Evolutionary conservation across 2,797 vertebrate species (phyloP).

Genomic region (Protosalanx chinensis): DNA sequence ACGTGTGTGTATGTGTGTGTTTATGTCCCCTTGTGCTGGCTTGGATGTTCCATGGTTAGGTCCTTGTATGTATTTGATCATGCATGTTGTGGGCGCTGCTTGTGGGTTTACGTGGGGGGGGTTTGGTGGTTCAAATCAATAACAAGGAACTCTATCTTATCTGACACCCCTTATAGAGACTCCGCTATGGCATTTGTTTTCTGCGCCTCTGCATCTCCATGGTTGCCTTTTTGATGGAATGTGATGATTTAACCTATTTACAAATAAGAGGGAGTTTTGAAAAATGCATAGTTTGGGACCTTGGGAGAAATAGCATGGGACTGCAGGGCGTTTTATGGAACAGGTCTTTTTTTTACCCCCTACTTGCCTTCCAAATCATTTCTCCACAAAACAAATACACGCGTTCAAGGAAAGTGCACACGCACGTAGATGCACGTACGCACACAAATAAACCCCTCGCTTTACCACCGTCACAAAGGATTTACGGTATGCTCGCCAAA

Average conservation of each 20-base stretch:
- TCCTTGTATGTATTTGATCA: background rate
- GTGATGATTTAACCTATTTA: slow-evolving; percentile 14
- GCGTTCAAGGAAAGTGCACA: background rate
- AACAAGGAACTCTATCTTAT: background rate
- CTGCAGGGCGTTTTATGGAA: slow-evolving; percentile 16
- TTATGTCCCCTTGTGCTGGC: slow-evolving; percentile 18
- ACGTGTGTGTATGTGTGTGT: background rate
- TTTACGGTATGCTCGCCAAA: slow-evolving; percentile 58
- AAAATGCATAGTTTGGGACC: slow-evolving; percentile 40
- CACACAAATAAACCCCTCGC: slow-evolving; percentile 58
- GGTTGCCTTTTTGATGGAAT: background rate
- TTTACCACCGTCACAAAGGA: slow-evolving; percentile 65
- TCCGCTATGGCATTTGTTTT: background rate
- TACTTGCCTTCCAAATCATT: background rate
- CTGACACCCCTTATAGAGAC: background rate
- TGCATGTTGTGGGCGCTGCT: background rate
- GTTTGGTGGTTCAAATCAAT: background rate
- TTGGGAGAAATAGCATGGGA: slow-evolving; percentile 18
- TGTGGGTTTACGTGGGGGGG: background rate
- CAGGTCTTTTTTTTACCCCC: slow-evolving; percentile 25
- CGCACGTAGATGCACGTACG: slow-evolving; percentile 13
- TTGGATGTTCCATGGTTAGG: slow-evolving; percentile 10
- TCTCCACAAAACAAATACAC: background rate
- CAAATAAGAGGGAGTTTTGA: slow-evolving; percentile 15
- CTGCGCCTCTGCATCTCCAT: background rate